Base-by-base conservation (phyloP, 2,888 invertebrate genomes). In the Ornithoptera priamus region DNA sequence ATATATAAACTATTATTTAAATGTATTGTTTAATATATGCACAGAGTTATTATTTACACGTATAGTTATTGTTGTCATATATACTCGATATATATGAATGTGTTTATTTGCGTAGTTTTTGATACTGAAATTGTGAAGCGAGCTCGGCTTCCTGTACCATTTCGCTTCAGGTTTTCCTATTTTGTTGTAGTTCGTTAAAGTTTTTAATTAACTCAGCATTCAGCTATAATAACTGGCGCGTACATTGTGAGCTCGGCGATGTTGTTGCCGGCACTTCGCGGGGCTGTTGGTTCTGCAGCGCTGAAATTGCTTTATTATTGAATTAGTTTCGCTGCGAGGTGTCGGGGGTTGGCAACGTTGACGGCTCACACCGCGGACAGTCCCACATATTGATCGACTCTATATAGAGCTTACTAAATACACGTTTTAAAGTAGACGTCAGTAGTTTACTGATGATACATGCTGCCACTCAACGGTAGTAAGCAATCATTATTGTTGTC, bases 281-380 rank as follows among this genome's bases (percentile, higher is more conserved):
- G 64, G 64, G 70, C 39, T 64, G 69, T 42, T 50, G 69, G 70
- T 67, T 69, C 65, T 59, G 71, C 75, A 61, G 74, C 76, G 75
- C 73, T 73, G 79, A 79, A 81, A 89, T 89, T 88, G 85, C 85
- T 87, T 86, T 85, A 88, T 89, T 87, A 89, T 88, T 88, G 83
- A 83, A 84, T 89, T 88, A 88, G 84, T 76, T 78, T 78, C 77
- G 79, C 74, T 71, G 70, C 65, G 30, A 46, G 62, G 69, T 56
- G 69, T 59, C 59, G 62, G 62, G 65, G 20, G 73, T 62, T 73
- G 74, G 58, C 66, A 20, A 69, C 36, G 62, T 30, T 58, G 17
- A n/a, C 30, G 57, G 39, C 20, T 5, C 22, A 18, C 46, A 42
- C n/a, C 15, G 30, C n/a, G 57, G 69, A 69, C 62, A 39, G 46